phyloP scores from a whole-genome alignment of 2,113 vertebrate genomes.

The Sinosuthora webbiana region DNA sequence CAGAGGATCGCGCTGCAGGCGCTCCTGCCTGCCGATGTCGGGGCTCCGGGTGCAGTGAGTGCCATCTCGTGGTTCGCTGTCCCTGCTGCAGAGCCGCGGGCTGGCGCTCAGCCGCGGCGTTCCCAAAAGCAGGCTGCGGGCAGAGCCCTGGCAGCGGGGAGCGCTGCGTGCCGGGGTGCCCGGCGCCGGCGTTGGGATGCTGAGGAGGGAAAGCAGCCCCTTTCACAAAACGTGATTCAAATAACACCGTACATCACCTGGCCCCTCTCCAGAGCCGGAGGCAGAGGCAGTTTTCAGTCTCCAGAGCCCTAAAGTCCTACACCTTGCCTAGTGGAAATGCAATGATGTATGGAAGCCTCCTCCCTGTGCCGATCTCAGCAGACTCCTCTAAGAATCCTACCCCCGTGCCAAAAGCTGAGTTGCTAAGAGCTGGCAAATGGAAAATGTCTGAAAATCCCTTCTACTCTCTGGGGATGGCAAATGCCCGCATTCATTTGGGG shows the following conservation, averaged over 20 bases:
- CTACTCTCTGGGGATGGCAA: background rate
- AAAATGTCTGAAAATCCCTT: background rate
- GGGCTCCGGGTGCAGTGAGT: background rate
- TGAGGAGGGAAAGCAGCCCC: background rate
- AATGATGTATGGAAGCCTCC: background rate
- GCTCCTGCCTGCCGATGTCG: rapidly evolving
- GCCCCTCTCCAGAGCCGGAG: background rate
- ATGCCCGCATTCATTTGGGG: background rate
- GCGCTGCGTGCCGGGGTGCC: background rate
- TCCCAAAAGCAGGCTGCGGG: background rate
- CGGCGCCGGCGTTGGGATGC: background rate
- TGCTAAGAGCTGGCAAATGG: background rate
- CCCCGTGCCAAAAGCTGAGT: background rate
- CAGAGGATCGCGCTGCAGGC: rapidly evolving
- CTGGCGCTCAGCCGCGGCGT: rapidly evolving
- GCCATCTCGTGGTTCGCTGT: constrained; percentile 17
- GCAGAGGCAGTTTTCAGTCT: background rate
- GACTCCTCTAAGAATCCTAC: background rate
- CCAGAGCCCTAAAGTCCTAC: background rate
- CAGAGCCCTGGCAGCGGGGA: rapidly evolving
- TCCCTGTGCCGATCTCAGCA: background rate
- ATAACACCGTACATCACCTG: background rate
- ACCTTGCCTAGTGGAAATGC: background rate
- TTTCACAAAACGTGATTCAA: background rate
- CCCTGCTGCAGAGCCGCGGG: background rate